Conservation (phyloP, 2,888 invertebrate species). For the Pyrgus malvae region DNA sequence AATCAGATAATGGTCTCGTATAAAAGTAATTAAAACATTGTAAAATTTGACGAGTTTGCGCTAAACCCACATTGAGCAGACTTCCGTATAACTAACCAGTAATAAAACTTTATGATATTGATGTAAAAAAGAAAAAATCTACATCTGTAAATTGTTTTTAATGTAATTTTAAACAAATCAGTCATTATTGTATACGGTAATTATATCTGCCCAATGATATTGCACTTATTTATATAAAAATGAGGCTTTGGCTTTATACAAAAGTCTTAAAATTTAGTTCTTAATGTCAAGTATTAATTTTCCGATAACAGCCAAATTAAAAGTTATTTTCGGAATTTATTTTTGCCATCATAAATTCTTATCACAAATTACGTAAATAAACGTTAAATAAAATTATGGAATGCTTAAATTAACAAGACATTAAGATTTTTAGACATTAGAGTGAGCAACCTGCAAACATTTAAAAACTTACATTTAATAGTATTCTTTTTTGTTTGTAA, state of each 20-base stretch:
- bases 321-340: background rate
- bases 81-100: background rate
- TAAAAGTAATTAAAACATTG: background rate
- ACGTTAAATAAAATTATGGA: background rate
- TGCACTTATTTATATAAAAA: slow-evolving; percentile 15
- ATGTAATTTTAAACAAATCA: background rate
- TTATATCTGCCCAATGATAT: slow-evolving; percentile 17
- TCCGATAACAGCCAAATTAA: background rate
- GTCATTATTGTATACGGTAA: background rate
- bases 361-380: background rate
- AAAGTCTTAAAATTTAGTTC: background rate
- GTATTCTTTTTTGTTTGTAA: background rate
- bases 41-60: slow-evolving; percentile 15
- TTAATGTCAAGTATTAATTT: background rate
- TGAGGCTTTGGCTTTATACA: slow-evolving; percentile 23
- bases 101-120: background rate
- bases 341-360: too few species aligned
- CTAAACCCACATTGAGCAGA: slow-evolving; percentile 15
- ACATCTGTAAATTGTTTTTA: background rate
- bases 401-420: background rate
- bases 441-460: background rate
- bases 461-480: background rate
- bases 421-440: background rate
- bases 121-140: background rate
- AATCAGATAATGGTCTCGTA: background rate